phyloP scores from a whole-genome alignment of 2,113 vertebrate genomes.

The Chloebia gouldiae region DNA sequence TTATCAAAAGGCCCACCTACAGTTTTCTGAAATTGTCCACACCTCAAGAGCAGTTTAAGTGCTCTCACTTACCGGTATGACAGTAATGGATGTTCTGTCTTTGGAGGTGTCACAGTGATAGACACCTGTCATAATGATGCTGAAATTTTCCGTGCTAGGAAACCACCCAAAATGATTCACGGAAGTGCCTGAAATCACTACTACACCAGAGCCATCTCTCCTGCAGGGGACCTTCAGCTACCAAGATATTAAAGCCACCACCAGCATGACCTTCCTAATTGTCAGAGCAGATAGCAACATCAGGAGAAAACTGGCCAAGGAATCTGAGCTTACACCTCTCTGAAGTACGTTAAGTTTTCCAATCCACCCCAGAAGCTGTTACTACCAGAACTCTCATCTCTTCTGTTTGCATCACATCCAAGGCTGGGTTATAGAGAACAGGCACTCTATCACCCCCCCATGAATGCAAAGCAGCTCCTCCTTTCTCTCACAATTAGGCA shows the following conservation, averaged over 20 bases:
- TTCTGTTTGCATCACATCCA: not conserved
- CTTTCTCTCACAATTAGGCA: not conserved
- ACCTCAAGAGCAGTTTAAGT: not conserved
- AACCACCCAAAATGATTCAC: not conserved
- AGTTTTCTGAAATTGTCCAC: not conserved
- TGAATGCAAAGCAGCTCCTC: not conserved
- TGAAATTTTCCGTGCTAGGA: not conserved
- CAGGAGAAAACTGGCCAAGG: not conserved
- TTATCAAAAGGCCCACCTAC: not conserved
- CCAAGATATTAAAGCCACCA: not conserved
- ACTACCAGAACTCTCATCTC: not conserved
- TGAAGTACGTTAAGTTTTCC: not conserved
- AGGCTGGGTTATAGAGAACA: not conserved
- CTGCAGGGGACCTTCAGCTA: not conserved
- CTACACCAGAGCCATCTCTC: not conserved
- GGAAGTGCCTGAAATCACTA: not conserved
- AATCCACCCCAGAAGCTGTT: not conserved
- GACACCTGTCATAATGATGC: not conserved
- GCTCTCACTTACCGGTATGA: not conserved
- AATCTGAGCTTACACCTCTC: not conserved
- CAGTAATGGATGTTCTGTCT: not conserved
- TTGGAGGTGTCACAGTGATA: not conserved
- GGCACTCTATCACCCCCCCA: not conserved
- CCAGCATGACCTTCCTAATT: not conserved
- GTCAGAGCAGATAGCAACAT: not conserved